Conservation (phyloP, 2,888 invertebrate species). For the Pyrochroa serraticornis region DNA sequence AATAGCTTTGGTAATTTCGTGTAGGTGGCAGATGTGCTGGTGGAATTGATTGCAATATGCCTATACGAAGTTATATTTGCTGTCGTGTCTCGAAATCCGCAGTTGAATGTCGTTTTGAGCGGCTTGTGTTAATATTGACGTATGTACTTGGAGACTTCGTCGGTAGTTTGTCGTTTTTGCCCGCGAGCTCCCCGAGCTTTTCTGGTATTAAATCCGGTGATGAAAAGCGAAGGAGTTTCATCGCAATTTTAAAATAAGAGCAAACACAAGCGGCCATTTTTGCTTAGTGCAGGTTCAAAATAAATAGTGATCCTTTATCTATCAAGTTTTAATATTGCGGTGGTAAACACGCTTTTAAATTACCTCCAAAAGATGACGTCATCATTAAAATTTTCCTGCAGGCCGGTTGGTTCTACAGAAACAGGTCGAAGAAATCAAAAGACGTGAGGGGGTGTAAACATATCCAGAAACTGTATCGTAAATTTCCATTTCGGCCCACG, state of each 20-base stretch:
- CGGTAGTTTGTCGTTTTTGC: constrained; percentile 44
- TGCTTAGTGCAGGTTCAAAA: not conserved
- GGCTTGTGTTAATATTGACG: constrained; percentile 54
- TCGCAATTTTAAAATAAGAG: constrained; percentile 37
- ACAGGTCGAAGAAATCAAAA: constrained; percentile 10
- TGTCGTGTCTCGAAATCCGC: constrained; percentile 30
- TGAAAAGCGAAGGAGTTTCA: constrained; percentile 42
- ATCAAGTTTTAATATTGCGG: constrained; percentile 4
- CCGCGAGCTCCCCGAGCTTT: constrained; percentile 42
- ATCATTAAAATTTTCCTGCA: no score
- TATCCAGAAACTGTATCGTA: constrained; percentile 20
- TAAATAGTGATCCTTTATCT: not conserved
- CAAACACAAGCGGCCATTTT: constrained; percentile 10
- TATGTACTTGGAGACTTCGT: constrained; percentile 45
- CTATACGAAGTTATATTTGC: constrained; percentile 21
- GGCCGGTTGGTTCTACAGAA: no score
- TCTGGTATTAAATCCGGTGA: constrained; percentile 46
- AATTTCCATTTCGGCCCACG: constrained; percentile 12
- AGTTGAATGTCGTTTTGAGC: constrained; percentile 51
- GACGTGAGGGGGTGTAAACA: constrained; percentile 23
- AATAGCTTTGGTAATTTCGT: constrained; percentile 5
- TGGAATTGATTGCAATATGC: constrained; percentile 15
- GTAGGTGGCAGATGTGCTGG: constrained; percentile 8
- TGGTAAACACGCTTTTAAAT: constrained; percentile 8
- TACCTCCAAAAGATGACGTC: not conserved